These are phyloP conservation scores for Platichthys flesus DNA, from an alignment of 2,113 vertebrate genomes.

Conservation along the genomic window DNA sequence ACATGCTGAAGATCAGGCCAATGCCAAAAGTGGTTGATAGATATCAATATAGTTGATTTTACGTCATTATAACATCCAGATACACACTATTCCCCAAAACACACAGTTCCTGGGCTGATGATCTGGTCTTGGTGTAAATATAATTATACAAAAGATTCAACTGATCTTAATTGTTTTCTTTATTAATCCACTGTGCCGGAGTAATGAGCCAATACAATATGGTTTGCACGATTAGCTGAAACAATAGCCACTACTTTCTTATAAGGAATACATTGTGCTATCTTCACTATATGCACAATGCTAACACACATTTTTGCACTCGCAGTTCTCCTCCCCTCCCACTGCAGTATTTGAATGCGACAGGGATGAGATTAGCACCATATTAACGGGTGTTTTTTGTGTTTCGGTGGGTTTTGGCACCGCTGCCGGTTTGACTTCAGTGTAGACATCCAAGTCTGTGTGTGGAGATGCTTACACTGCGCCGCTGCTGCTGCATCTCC, in stretches of 20 bases:
- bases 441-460: constrained; percentile 40
- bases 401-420: constrained; percentile 50
- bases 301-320: background rate
- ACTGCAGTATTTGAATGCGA: constrained; percentile 49
- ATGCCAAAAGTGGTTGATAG: background rate
- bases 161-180: background rate
- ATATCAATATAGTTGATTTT: background rate
- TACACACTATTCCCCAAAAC: background rate
- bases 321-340: background rate
- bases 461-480: constrained; percentile 58
- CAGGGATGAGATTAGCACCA: constrained; percentile 60
- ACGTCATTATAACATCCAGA: background rate
- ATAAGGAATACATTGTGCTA: background rate
- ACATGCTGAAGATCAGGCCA: no score
- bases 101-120: background rate
- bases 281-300: background rate
- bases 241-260: background rate
- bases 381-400: constrained; percentile 57
- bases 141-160: background rate
- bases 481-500: constrained; percentile 39
- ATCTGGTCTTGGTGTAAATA: background rate
- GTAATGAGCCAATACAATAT: no score
- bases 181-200: background rate
- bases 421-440: constrained; percentile 29
- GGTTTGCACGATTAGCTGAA: background rate